Evolutionary conservation across 2,113 vertebrate species (phyloP).

Genomic region (Verasper variegatus): DNA sequence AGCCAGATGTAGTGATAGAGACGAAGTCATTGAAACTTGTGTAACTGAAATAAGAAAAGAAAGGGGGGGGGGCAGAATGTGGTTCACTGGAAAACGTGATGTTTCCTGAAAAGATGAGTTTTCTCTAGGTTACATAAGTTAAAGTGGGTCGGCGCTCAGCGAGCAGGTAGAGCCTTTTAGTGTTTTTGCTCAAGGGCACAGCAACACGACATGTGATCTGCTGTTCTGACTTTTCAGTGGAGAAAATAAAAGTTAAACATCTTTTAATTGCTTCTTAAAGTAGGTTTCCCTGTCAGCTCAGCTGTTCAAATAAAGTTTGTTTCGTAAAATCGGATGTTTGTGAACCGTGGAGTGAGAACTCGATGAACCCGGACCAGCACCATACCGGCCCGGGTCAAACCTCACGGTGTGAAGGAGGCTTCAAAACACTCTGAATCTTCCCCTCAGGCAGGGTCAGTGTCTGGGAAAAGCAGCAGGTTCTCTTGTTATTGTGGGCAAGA

Average conservation of each 20-base stretch:
- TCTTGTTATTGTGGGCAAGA: conserved; percentile 55
- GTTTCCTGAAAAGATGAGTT: conserved; percentile 35
- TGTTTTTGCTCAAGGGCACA: conserved; percentile 9
- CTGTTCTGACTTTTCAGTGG: neutral
- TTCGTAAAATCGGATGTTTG: conserved; percentile 40
- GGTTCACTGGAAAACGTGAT: conserved; percentile 28
- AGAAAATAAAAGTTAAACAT: too few species aligned
- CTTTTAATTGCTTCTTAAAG: neutral
- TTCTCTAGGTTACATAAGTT: conserved; percentile 6
- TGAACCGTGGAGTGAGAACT: conserved; percentile 55
- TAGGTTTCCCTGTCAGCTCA: conserved; percentile 14
- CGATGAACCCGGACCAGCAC: conserved; percentile 54
- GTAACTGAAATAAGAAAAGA: too few species aligned
- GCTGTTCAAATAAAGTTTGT: conserved; percentile 44
- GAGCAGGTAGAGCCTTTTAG: neutral
- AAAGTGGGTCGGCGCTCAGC: neutral
- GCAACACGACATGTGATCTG: neutral
- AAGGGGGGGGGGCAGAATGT: neutral
- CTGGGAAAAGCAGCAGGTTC: conserved; percentile 70
- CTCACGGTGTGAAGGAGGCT: conserved; percentile 47
- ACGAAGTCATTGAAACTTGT: too few species aligned
- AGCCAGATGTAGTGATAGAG: too few species aligned
- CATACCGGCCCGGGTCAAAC: conserved; percentile 47
- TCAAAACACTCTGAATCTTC: neutral
- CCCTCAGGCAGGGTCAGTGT: conserved; percentile 48